phyloP scores from a whole-genome alignment of 1,140 invertebrate genomes.

The Cataglyphis hispanica region DNA sequence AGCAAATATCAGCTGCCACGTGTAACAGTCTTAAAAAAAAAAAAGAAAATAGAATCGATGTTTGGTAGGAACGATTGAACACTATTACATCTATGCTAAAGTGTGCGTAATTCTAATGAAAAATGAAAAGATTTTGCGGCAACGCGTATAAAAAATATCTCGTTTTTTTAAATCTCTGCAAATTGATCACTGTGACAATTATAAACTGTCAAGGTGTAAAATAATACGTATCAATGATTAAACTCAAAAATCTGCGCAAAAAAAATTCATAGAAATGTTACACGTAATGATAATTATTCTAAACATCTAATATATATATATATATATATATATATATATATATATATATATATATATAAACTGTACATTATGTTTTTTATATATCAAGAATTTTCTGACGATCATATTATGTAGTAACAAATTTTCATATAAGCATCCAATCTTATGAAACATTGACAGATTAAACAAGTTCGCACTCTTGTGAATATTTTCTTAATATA shows the following conservation, averaged over 20 bases:
- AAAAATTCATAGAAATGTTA: neutral
- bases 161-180: neutral
- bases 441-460: too few species aligned
- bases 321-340: too few species aligned
- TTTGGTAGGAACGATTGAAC: constrained; percentile 15
- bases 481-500: too few species aligned
- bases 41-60: neutral
- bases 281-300: neutral
- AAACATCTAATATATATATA: neutral
- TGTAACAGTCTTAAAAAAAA: constrained; percentile 20
- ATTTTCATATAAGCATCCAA: too few species aligned
- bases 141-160: neutral
- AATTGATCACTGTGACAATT: neutral
- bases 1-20: neutral
- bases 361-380: too few species aligned
- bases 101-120: constrained; percentile 1
- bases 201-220: neutral
- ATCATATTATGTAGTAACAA: too few species aligned
- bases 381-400: too few species aligned
- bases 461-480: too few species aligned
- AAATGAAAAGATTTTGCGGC: neutral
- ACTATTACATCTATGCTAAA: neutral
- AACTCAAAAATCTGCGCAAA: neutral
- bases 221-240: neutral
- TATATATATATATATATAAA: too few species aligned